These are phyloP conservation scores for Ammodytes dubius DNA, from an alignment of 2,113 vertebrate genomes.

Conservation along the genomic window DNA sequence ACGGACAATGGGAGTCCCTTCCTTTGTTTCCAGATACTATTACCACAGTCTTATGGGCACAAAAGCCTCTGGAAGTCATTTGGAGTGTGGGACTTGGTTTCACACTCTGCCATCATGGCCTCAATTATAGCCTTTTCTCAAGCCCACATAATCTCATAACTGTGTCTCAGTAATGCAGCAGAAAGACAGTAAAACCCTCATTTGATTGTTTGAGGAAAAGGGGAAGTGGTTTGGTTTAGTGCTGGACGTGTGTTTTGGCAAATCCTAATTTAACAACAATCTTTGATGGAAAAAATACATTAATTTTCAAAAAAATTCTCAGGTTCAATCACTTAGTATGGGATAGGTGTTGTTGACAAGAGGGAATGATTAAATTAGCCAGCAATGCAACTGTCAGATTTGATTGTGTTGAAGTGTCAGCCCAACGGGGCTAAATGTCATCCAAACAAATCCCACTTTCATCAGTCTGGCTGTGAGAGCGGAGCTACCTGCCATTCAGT, in stretches of 20 bases:
- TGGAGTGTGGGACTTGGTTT: constrained; percentile 59
- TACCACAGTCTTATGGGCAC: constrained; percentile 57
- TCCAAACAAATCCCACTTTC: constrained; percentile 48
- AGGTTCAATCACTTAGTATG: constrained; percentile 53
- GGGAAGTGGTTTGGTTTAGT: constrained; percentile 13
- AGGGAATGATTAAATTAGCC: constrained; percentile 52
- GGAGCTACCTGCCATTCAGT: constrained; percentile 57
- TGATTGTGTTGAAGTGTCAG: constrained; percentile 43
- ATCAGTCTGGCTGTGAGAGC: constrained; percentile 42
- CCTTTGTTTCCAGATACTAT: constrained; percentile 48
- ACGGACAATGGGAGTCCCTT: constrained; percentile 50
- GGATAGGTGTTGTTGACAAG: constrained; percentile 41
- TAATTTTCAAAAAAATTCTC: constrained; percentile 26
- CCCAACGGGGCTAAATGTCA: constrained; percentile 52
- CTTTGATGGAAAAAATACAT: constrained; percentile 35
- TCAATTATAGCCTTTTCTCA: constrained; percentile 62
- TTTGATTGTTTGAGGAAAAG: constrained; percentile 25
- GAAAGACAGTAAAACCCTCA: constrained; percentile 37
- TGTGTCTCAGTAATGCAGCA: constrained; percentile 39
- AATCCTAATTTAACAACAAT: constrained; percentile 29
- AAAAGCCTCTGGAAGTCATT: constrained; percentile 70
- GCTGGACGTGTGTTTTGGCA: neutral
- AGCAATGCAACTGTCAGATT: constrained; percentile 62
- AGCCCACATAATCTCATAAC: constrained; percentile 62
- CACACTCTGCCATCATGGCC: constrained; percentile 52